A percentile compares a stretch with the other conserved stretches of the same genome.
These are phyloP conservation scores for Phrynosoma platyrhinos DNA, from an alignment of 2,113 vertebrate genomes.

Conservation along the genomic window DNA sequence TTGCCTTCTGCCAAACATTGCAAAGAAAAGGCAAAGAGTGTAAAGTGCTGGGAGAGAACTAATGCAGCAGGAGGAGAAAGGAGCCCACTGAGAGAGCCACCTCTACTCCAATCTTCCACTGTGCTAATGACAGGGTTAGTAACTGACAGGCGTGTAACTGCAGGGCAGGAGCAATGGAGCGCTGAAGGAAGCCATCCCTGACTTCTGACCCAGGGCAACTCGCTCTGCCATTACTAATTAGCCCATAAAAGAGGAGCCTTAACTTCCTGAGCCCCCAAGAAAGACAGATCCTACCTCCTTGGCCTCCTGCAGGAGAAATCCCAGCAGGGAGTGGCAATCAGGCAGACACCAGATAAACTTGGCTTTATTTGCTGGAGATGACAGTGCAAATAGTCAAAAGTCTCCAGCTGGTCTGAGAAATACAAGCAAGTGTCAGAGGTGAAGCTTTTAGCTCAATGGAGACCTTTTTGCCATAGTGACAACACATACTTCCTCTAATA, in stretches of 20 bases:
- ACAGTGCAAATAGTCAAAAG: background rate
- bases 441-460: background rate
- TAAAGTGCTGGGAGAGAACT: background rate
- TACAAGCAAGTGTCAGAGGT: background rate
- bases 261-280: conserved; percentile 6
- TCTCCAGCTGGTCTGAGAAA: background rate
- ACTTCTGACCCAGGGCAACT: conserved; percentile 21
- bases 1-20: background rate
- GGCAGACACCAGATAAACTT: background rate
- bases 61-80: background rate
- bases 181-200: conserved; percentile 3
- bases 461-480: background rate
- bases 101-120: background rate
- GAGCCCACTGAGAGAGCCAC: background rate
- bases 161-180: conserved; percentile 3
- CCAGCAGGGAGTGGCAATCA: background rate
- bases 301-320: background rate
- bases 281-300: background rate
- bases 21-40: background rate
- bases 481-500: background rate
- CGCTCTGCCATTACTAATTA: conserved; percentile 23
- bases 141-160: conserved; percentile 5
- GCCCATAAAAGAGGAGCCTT: conserved; percentile 7
- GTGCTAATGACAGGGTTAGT: conserved; percentile 11
- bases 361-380: background rate